Evolutionary conservation across 2,797 vertebrate genomes (phyloP).

Genomic region (Odontamblyopus rebecca): DNA sequence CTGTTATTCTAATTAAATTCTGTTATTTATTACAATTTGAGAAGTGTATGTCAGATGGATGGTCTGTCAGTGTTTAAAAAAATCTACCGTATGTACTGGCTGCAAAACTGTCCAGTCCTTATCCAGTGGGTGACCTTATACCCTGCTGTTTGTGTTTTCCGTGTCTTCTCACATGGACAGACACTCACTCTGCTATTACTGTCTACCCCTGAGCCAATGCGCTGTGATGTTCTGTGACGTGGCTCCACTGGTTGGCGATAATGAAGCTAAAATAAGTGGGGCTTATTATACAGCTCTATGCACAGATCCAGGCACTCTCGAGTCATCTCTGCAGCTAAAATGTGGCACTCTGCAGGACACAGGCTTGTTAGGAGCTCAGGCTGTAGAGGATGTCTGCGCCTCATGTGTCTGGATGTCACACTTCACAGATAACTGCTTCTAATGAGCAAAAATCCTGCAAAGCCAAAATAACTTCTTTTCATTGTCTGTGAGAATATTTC

Average conservation of each 20-base stretch:
- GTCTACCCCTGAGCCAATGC: conserved; percentile 57
- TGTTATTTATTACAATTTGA: not conserved
- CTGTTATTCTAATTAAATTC: too few species aligned
- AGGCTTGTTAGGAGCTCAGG: conserved; percentile 52
- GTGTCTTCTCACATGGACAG: not conserved
- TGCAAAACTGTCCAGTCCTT: not conserved
- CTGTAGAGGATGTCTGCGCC: conserved; percentile 32
- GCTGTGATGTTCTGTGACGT: conserved; percentile 53
- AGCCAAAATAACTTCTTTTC: conserved; percentile 30
- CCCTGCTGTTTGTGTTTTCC: conserved; percentile 10
- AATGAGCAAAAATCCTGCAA: conserved; percentile 56
- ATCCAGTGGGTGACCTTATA: not conserved
- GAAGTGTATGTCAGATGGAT: not conserved
- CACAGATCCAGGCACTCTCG: conserved; percentile 26
- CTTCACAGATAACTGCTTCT: conserved; percentile 50
- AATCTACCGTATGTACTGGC: not conserved
- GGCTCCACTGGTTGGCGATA: conserved; percentile 44
- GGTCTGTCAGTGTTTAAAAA: not conserved
- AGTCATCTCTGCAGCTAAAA: conserved; percentile 51
- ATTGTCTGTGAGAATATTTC: conserved; percentile 17
- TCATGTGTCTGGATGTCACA: conserved; percentile 50
- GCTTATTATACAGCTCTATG: conserved; percentile 60
- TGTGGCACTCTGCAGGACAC: conserved; percentile 50
- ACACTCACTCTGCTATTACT: conserved; percentile 40
- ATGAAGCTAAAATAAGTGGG: conserved; percentile 65